Conservation (phyloP, 2,888 invertebrate genomes). For the Tethea ocularis region DNA sequence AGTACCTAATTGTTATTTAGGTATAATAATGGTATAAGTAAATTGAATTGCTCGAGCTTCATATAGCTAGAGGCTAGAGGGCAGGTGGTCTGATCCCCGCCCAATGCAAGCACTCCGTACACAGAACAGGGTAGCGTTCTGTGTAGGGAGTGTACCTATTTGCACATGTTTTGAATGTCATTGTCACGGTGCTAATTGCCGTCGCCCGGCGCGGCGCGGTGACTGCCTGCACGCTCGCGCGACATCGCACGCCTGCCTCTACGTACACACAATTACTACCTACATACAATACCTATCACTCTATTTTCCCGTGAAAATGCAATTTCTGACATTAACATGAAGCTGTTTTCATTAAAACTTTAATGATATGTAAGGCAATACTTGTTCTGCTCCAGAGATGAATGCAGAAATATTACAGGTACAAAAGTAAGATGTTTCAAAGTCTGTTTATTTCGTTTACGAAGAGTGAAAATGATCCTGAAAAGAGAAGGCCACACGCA, state of each 20-base stretch:
- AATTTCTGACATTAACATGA: slow-evolving; percentile 39
- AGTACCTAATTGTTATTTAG: background rate
- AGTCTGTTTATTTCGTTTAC: slow-evolving; percentile 56
- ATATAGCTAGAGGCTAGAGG: slow-evolving; percentile 25
- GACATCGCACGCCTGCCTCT: slow-evolving; percentile 30
- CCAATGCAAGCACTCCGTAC: slow-evolving; percentile 25
- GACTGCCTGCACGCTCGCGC: slow-evolving; percentile 38
- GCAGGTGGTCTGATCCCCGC: slow-evolving; percentile 25
- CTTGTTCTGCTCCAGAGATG: slow-evolving; percentile 28
- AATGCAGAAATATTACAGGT: slow-evolving; percentile 34
- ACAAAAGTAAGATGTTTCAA: slow-evolving; percentile 50
- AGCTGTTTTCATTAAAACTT: slow-evolving; percentile 48
- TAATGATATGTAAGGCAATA: slow-evolving; percentile 38
- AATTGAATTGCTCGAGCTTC: slow-evolving; percentile 15
- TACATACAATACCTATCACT: slow-evolving; percentile 45
- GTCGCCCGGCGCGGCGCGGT: too few relatives aligned
- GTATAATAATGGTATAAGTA: background rate
- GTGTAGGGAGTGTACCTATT: slow-evolving; percentile 41
- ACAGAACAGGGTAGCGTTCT: too few relatives aligned
- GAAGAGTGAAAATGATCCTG: slow-evolving; percentile 59
- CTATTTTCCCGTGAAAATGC: slow-evolving; percentile 43
- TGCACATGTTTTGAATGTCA: slow-evolving; percentile 80
- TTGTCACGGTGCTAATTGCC: slow-evolving; percentile 77
- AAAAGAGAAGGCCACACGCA: slow-evolving; percentile 48
- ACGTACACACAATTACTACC: slow-evolving; percentile 39